These are phyloP conservation scores for Scaptomyza reducta DNA, from an alignment of 2,888 invertebrate genomes.

Conservation along the genomic window DNA sequence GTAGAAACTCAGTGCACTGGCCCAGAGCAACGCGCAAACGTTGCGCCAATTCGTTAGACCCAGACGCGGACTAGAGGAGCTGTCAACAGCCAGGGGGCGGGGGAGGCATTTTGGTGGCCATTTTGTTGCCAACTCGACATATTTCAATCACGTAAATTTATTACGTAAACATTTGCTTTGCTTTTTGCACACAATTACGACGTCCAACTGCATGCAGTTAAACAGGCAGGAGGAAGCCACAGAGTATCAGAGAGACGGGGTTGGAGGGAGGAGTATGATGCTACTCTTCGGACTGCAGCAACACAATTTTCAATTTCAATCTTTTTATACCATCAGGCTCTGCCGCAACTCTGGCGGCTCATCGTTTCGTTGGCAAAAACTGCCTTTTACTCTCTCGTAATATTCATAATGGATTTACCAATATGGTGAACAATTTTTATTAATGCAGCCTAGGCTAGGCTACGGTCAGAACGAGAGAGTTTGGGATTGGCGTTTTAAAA, in stretches of 20 bases:
- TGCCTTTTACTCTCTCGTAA: conserved; percentile 75
- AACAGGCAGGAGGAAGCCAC: conserved; percentile 13
- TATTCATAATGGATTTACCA: conserved; percentile 84
- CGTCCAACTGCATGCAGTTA: conserved; percentile 42
- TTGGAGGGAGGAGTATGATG: background rate
- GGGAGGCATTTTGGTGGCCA: conserved; percentile 54
- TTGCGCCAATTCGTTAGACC: conserved; percentile 70
- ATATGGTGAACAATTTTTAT: conserved; percentile 82
- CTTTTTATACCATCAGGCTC: conserved; percentile 53
- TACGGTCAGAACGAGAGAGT: background rate
- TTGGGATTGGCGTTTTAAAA: conserved; percentile 27
- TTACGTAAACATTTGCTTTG: conserved; percentile 83
- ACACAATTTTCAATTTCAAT: conserved; percentile 80
- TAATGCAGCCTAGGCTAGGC: conserved; percentile 66
- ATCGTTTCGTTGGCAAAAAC: conserved; percentile 36
- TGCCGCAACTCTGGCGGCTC: conserved; percentile 26
- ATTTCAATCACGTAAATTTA: conserved; percentile 84
- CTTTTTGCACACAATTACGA: conserved; percentile 81
- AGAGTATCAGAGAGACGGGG: background rate
- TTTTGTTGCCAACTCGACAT: conserved; percentile 81
- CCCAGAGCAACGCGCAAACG: conserved; percentile 35
- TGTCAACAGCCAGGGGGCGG: too few relatives aligned
- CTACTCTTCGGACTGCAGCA: conserved; percentile 33
- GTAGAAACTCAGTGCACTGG: conserved; percentile 25
- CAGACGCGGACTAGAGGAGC: conserved; percentile 14